Evolutionary conservation across 2,888 invertebrate genomes (phyloP), one percentile per base, ranked within the genome.

Genomic region (Amphiduros pacificus): DNA sequence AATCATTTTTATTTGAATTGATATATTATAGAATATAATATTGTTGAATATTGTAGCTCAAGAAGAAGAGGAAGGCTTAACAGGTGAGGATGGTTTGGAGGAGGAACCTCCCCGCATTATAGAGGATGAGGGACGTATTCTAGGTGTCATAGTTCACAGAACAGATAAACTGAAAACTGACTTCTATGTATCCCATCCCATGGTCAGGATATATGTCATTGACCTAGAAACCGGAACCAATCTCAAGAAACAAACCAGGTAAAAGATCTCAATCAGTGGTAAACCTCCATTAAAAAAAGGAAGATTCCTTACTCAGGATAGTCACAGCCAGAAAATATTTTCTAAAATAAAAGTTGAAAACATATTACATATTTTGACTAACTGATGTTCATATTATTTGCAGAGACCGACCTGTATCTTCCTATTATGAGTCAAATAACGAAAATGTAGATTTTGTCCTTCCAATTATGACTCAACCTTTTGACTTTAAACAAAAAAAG

Each of bases 181-280:
- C 79, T 85, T 86, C 61, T 78, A 85, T 53, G 85, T 88, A 24
- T 79, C 85, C 55, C 87, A 89, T 79, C 89, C 89, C 0, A 83
- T 88, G 71, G 87, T 89, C 9, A 85, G 87, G 71, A 84, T 89
- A 26, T 87, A 88, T 68, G 76, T 89, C 6, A 83, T 89, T 29
- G 85, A 88, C 73, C 76, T 79, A n/a, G 76, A 79, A 28, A 86
- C 86, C 0, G 88, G 88, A 20, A 80, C 84, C 63, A 87, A 87
- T 74, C 76, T 87, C 11, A 81, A 80, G 49, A 86, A 81, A 67
- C 84, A 84, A 68, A 78, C 84, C 72, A 80, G 76, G 78, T 82
- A 73, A n/a, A n/a, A n/a, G n/a, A n/a, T n/a, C n/a, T n/a, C n/a
- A n/a, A n/a, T n/a, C n/a, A n/a, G n/a, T n/a, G n/a, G n/a, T n/a